Percentiles rank a stretch among this genome's conserved stretches.
phyloP scores from a whole-genome alignment of 2,113 vertebrate species.

The Upupa epops region DNA sequence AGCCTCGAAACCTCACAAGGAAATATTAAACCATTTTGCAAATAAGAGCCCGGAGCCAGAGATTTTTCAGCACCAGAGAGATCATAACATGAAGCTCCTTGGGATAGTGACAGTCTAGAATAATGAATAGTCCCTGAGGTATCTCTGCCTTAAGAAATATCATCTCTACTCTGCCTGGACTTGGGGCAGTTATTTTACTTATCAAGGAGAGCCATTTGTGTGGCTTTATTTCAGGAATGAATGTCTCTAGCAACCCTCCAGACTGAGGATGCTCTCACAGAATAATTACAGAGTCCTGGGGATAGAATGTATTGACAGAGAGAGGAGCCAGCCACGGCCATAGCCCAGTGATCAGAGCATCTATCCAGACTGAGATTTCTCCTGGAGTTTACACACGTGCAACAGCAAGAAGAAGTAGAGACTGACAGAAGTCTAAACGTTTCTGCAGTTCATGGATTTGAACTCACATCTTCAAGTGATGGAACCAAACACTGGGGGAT shows the following conservation, averaged over 20 bases:
- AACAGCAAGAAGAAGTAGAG: not conserved
- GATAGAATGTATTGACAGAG: not conserved
- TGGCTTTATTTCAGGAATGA: not conserved
- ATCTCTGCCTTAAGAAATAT: not conserved
- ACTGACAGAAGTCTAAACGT: not conserved
- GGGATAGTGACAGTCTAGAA: not conserved
- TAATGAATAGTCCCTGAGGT: not conserved
- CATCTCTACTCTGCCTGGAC: not conserved
- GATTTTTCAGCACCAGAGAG: not conserved
- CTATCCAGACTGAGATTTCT: not conserved
- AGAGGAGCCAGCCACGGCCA: rapidly evolving
- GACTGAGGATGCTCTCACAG: not conserved
- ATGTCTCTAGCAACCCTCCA: not conserved
- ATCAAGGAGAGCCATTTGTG: not conserved
- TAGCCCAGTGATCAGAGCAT: not conserved
- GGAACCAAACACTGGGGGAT: not conserved
- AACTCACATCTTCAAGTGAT: not conserved
- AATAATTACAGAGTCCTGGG: not conserved
- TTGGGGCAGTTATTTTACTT: not conserved
- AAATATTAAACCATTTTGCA: slow-evolving; percentile 34
- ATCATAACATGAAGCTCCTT: not conserved
- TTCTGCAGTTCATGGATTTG: not conserved
- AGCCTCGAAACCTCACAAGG: not conserved
- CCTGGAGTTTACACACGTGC: not conserved
- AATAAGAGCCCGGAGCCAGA: slow-evolving; percentile 28